Evolutionary conservation across 2,113 vertebrate genomes (phyloP).

Genomic region (Phalacrocorax brasilianus): DNA sequence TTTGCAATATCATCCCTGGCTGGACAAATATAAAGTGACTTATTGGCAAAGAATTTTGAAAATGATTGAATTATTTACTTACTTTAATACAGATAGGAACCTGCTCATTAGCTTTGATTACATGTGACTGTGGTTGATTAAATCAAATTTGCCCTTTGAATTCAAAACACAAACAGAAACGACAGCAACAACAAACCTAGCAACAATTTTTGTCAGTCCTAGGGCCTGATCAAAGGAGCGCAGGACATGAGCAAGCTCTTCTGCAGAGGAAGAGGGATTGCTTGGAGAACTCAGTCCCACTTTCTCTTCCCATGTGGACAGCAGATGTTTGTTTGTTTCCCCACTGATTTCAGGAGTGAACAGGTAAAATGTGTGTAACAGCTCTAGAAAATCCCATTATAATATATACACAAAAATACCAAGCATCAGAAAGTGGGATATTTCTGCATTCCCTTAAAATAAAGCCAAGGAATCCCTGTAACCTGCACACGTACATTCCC

Average conservation of each 20-base stretch:
- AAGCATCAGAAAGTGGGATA: neutral
- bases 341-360: neutral
- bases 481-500: neutral
- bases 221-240: neutral
- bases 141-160: neutral
- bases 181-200: neutral
- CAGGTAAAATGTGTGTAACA: neutral
- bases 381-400: neutral
- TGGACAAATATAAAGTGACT: slow-evolving; percentile 16
- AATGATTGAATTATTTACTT: slow-evolving; percentile 13
- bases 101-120: slow-evolving; percentile 22
- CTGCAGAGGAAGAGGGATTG: neutral
- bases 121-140: neutral
- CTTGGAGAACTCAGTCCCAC: neutral
- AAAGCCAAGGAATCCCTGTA: neutral
- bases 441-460: neutral
- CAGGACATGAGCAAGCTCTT: neutral
- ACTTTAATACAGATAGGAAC: neutral
- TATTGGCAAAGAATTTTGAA: neutral
- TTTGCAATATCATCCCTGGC: neutral
- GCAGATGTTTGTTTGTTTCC: neutral
- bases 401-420: neutral
- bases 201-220: neutral
- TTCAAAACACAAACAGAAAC: neutral
- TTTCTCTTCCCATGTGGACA: neutral